Conservation (phyloP, 2,797 vertebrate genomes). For the Hemibagrus guttatus region DNA sequence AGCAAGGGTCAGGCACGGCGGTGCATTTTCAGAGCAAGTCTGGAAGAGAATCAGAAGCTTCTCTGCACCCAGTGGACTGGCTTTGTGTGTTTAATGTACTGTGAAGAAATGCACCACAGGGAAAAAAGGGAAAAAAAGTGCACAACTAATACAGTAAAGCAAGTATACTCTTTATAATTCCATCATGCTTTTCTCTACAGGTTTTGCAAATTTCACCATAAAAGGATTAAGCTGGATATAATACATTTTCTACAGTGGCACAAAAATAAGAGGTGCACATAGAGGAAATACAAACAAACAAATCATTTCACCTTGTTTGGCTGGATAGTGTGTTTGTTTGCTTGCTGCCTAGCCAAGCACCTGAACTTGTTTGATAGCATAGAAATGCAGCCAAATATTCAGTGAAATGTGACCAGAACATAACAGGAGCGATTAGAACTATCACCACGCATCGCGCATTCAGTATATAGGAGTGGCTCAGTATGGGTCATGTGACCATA, state of each 20-base stretch:
- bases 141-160: constrained; percentile 39
- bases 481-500: constrained; percentile 6
- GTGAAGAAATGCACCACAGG: constrained; percentile 45
- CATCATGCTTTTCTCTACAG: not conserved
- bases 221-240: not conserved
- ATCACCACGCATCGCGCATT: not conserved
- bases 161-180: constrained; percentile 32
- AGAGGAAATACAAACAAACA: constrained; percentile 8
- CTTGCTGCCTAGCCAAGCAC: constrained; percentile 34
- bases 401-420: constrained; percentile 27
- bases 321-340: constrained; percentile 29
- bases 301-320: constrained; percentile 38
- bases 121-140: constrained; percentile 28
- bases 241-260: not conserved
- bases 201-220: not conserved
- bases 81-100: constrained; percentile 58
- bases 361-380: constrained; percentile 37
- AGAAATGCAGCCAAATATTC: constrained; percentile 41
- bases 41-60: constrained; percentile 64
- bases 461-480: not conserved
- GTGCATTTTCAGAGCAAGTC: constrained; percentile 60
- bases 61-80: constrained; percentile 53
- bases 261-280: not conserved
- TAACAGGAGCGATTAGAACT: constrained; percentile 21
- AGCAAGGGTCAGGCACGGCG: constrained; percentile 68